Base-by-base conservation (phyloP, 2,113 vertebrate species). In the Neoarius graeffei region DNA sequence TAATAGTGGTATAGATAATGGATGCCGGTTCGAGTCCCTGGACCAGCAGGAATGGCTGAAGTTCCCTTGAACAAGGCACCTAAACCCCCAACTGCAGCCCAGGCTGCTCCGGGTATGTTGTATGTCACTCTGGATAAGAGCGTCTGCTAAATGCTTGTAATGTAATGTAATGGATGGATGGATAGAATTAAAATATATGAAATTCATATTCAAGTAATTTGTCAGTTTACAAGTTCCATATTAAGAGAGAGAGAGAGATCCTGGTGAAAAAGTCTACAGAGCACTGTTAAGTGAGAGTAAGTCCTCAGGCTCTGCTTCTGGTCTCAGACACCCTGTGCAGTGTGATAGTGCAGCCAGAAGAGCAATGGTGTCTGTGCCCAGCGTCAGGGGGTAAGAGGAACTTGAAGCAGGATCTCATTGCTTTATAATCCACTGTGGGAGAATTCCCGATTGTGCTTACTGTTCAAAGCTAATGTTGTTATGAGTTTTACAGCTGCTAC, bases 191-290 rank as follows among this genome's bases (percentile, higher is more conserved):
- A 42, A 42, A 69, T 69, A 35, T 35, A 35, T 17, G 13, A 35
- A 69, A 69, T 69, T 69, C 27, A 15, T 73, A 48, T 73, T 48
- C 7, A 35, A 71, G 4, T 73, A 30, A 30, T n/a, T 73, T 73
- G 73, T 50, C 48, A 52, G 19, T 52, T 42, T 42, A 50, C 50
- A 52, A n/a, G 13, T 23, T 52, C 74, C 20, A 11, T 23, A 76
- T 25, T 76, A 14, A 25, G 42, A 77, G 73, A 86, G 42, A 67
- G 20, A 67, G 42, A 42, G 42, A 66, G 27, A 85, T 27, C 57
- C 50, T 87, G 83, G 27, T 71, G 79, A 85, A 89, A 81, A 69
- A 54, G 19, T 23, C 5, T 62, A 20, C 74, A 25, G 42, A 77
- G 74, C 4, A n/a, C 23, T 54, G 14, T 52, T 52, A 77, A 77